Evolutionary conservation across 1,140 invertebrate genomes (phyloP).

Genomic region (Heliothis subflexa): DNA sequence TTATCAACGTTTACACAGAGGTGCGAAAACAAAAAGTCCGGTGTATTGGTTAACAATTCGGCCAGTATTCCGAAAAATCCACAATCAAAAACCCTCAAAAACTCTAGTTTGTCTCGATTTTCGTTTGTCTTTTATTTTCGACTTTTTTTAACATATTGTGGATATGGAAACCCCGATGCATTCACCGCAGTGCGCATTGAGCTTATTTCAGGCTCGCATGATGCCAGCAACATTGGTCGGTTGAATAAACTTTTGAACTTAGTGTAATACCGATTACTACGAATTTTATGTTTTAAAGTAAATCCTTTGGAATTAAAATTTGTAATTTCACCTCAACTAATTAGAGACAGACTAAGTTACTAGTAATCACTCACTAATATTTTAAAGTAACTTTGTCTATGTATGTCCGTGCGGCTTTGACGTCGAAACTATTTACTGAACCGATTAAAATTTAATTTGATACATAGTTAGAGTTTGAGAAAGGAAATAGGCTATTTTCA

Average conservation of each 20-base stretch:
- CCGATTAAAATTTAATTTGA: too few species aligned
- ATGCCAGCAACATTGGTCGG: neutral
- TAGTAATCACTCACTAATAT: too few species aligned
- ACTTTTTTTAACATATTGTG: slow-evolving; percentile 34
- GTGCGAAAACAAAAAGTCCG: slow-evolving; percentile 3
- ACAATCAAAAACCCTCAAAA: slow-evolving; percentile 13
- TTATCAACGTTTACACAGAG: slow-evolving; percentile 8
- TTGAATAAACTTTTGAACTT: slow-evolving; percentile 7
- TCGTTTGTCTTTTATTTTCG: slow-evolving; percentile 4
- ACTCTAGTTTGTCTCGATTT: slow-evolving; percentile 15
- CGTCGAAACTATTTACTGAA: too few species aligned
- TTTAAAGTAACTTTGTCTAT: too few species aligned
- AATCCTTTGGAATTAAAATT: neutral
- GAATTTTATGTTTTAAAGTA: neutral
- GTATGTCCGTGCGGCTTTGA: too few species aligned
- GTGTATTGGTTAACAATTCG: slow-evolving; percentile 18
- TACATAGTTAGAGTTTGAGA: too few species aligned
- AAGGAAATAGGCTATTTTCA: too few species aligned
- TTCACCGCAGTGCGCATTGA: slow-evolving; percentile 11
- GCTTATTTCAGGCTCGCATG: neutral
- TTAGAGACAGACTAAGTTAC: too few species aligned
- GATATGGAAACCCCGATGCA: slow-evolving; percentile 8
- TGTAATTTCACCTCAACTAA: neutral
- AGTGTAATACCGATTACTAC: neutral
- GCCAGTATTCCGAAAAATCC: slow-evolving; percentile 20